Evolutionary conservation across 2,888 invertebrate species (phyloP), one percentile per base, ranked within the genome.

Genomic region (Spodoptera picta): DNA sequence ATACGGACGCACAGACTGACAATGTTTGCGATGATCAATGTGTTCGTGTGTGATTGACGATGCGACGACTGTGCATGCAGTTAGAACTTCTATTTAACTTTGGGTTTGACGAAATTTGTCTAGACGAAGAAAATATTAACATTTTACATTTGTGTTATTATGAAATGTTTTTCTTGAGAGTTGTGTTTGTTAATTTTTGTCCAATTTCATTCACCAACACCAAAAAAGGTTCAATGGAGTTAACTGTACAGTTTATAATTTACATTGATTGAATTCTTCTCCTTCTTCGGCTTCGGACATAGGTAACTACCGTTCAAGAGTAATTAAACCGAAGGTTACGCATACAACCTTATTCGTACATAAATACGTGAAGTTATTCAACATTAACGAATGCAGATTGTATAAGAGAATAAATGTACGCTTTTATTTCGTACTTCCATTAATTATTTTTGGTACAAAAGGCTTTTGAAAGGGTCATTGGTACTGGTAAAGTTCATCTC

Each of bases 21-120:
- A 60, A 63, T 72, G 52, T 75, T 75, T 77, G 53, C 60, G 41
- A 43, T 59, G 24, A 67, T 67, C 67, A 44, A 58, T 51, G 69
- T 14, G 47, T n/a, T 49, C 60, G 48, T 9, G 53, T 43, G 7
- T 57, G 45, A 43, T 55, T 48, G 46, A 41, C 9, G 24, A 44
- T 9, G 11, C 14, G 36, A 36, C 36, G 36, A 36, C 10, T 36
- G 12, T 19, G 10, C 47, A 23, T 10, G 31, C 12, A 3, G 19
- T 10, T 50, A 14, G 36, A 3, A n/a, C 12, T 63, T 3, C 4
- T 10, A 24, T 63, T 49, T 12, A 54, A 49, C 27, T 4, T 3
- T 49, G 14, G 19, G n/a, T 5, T 7, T 14, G 36, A 45, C 31
- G 23, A 19, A 27, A n/a, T 14, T 27, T 36, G 36, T 36, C 36